These are phyloP conservation scores for Drosophila parthenogenetica DNA, from an alignment of 2,888 invertebrate species.

Conservation along the genomic window DNA sequence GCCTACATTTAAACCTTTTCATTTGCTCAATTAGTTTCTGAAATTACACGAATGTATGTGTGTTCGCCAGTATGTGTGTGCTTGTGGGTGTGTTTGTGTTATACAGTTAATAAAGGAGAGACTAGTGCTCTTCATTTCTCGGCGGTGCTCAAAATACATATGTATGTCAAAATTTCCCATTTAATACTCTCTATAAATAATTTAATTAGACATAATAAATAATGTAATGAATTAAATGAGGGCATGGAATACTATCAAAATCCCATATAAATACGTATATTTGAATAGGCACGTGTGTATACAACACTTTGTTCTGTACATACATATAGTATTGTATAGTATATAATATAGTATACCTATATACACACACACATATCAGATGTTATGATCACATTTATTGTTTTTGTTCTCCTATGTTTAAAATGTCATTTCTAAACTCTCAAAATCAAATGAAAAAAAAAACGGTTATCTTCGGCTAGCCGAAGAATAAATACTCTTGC, in stretches of 20 bases:
- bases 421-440: neutral
- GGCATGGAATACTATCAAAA: conserved; percentile 4
- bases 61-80: conserved; percentile 6
- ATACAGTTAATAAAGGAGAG: conserved; percentile 2
- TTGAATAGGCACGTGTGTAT: conserved; percentile 25
- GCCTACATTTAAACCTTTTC: conserved; percentile 16
- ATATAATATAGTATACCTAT: neutral
- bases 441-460: neutral
- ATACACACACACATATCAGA: conserved; percentile 8
- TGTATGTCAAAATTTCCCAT: neutral
- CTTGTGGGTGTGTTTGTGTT: conserved; percentile 1
- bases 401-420: neutral
- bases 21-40: conserved; percentile 1
- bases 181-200: conserved; percentile 1
- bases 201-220: conserved; percentile 8
- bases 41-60: neutral
- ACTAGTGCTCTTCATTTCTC: conserved; percentile 12
- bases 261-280: conserved; percentile 16
- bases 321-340: neutral
- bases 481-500: too few relatives aligned
- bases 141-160: neutral
- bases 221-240: conserved; percentile 1
- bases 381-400: conserved; percentile 1
- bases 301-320: conserved; percentile 17
- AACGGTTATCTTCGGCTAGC: too few relatives aligned